Conservation (phyloP, 2,888 invertebrate genomes). For the Metallyticus violacea region DNA sequence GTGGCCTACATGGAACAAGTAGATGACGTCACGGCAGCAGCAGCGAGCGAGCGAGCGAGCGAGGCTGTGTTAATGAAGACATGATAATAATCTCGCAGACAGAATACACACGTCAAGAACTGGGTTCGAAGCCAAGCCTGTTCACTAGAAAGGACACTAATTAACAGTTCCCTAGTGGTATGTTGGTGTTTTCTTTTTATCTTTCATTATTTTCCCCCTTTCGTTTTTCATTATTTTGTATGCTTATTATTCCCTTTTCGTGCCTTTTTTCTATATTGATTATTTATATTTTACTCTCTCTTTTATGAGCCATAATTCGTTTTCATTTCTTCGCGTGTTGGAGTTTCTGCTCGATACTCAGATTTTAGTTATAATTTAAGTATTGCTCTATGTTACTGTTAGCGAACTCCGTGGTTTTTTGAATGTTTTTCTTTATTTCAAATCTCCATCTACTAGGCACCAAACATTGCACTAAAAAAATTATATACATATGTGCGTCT, state of each 20-base stretch:
- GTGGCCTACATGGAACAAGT: background rate
- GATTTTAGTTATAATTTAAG: no score
- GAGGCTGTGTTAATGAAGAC: background rate
- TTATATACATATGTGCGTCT: no score
- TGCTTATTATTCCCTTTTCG: background rate
- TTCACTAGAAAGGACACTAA: conserved; percentile 1
- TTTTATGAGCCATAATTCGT: no score
- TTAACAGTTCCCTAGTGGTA: background rate
- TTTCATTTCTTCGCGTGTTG: no score
- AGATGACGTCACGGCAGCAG: background rate
- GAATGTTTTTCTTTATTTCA: no score
- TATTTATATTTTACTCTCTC: no score
- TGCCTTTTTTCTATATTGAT: background rate
- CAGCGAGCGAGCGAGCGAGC: no score
- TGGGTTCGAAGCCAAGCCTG: background rate
- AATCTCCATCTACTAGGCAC: no score
- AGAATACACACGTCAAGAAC: conserved; percentile 1
- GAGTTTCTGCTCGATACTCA: no score
- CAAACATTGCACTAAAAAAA: no score
- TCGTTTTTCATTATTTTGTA: background rate
- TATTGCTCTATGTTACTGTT: no score
- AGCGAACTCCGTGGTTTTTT: no score
- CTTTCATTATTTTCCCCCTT: background rate
- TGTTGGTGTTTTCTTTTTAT: background rate
- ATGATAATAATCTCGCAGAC: conserved; percentile 4